Conservation (phyloP, 2,113 vertebrate species). For the Carettochelys insculpta region DNA sequence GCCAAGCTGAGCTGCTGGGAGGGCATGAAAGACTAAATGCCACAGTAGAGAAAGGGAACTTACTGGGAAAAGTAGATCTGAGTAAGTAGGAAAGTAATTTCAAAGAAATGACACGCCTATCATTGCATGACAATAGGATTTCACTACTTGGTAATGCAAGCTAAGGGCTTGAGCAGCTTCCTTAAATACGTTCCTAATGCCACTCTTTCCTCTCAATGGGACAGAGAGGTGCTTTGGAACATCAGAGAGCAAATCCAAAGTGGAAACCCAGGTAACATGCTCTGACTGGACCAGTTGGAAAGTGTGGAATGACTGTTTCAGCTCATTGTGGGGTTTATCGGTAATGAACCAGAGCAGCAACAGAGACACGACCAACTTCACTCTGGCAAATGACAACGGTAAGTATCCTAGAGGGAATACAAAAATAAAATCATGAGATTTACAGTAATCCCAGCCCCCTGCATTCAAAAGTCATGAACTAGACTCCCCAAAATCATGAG, state of each 20-base stretch:
- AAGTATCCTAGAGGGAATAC: background rate
- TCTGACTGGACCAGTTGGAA: fast-evolving
- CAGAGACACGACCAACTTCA: background rate
- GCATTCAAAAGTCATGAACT: background rate
- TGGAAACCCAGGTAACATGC: fast-evolving
- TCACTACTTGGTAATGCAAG: background rate
- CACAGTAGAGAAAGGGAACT: constrained; percentile 47
- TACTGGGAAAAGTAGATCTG: constrained; percentile 42
- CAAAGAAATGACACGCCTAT: constrained; percentile 18
- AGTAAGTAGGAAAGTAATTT: constrained; percentile 36
- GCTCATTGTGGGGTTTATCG: background rate
- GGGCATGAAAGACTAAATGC: constrained; percentile 54
- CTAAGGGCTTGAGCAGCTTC: background rate
- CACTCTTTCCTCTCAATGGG: background rate
- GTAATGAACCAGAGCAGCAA: background rate
- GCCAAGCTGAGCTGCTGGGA: constrained; percentile 44
- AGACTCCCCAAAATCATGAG: background rate
- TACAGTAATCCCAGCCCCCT: background rate
- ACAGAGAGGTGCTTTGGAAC: background rate
- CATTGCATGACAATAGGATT: background rate
- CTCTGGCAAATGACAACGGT: background rate
- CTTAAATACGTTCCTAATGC: background rate
- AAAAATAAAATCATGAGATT: background rate
- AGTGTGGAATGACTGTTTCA: background rate
- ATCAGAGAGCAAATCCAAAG: background rate